Evolutionary conservation across 2,797 vertebrate species (phyloP), one percentile per base, ranked within the genome.

Genomic region (Pyrrhura leucotis): DNA sequence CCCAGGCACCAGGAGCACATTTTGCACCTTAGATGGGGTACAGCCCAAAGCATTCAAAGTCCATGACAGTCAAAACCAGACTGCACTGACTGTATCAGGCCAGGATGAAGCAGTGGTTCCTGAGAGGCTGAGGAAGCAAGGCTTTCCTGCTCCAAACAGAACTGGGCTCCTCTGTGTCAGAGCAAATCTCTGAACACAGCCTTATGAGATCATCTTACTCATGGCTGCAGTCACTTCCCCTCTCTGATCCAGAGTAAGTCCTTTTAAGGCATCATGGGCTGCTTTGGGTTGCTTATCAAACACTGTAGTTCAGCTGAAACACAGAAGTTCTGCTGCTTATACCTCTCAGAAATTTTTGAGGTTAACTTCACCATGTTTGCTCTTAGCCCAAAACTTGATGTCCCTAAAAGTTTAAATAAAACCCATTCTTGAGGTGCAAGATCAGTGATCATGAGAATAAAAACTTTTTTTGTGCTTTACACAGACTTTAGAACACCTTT

Each of bases 171-270:
- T n/a, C 48, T 47, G 15, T 13, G 42, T 31, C 76, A 79, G n/a
- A 63, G 23, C 18, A 88, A 78, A 69, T 68, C 21, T 90, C 50
- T 86, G 66, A 72, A 40, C 35, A n/a, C 3, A 63, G 3, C 16
- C 0, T 0, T 33, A 10, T 10, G 10, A 58, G 17, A 59, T 84
- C 33, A 35, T 61, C 29, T 79, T 74, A 39, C n/a, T 33, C 0
- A 0, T 2, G 18, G 16, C 40, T 80, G 37, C 37, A 37, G 21
- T 54, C 3, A 0, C 50, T 81, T 84, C 35, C 35, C 10, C 40
- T 67, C 4, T 69, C 31, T 1, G 1, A 74, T 14, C 5, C 67
- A 56, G 51, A 81, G 7, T 7, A 85, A 75, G 15, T 25, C 10
- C 12, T 80, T 51, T 35, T 65, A 56, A 80, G 44, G 47, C 42